Evolutionary conservation across 2,888 invertebrate species (phyloP), one percentile per base, ranked within the genome.

Genomic region (Acholoe squamosa): DNA sequence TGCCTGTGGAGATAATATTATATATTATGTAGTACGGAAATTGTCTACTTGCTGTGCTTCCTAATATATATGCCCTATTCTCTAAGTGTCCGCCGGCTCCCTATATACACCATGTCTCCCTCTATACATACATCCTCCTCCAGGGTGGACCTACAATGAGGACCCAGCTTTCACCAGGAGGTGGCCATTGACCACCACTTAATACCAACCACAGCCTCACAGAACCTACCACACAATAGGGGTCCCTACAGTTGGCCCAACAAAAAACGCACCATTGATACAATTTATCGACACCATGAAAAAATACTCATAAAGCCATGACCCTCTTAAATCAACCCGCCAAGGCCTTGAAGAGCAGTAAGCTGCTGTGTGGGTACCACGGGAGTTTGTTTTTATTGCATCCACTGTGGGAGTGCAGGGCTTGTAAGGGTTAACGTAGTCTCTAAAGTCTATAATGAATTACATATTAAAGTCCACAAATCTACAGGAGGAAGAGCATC

Each of bases 341-440:
- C 61, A 61, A 7, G 1, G 61, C 7, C 61, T 1, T 7, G 61
- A 61, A 61, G 61, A n/a, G n/a, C 61, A 61, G 61, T n/a, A 61
- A n/a, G 61, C 61, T 14, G 61, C n/a, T n/a, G n/a, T n/a, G 43
- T 43, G 43, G 43, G 43, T 43, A 10, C 43, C 43, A 10, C 7
- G 61, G n/a, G 61, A 61, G 43, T 61, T 61, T 61, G 61, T 61
- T 61, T 61, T 61, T 61, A 61, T 61, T 14, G 61, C 12, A 19
- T 61, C 19, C 61, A 61, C n/a, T 61, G 61, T 61, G n/a, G 19
- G 61, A 61, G 43, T 43, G 43, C 43, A 43, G 43, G 43, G n/a
- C 61, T 61, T n/a, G 61, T n/a, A 61, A 61, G 61, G 61, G 61
- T 61, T 61, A 61, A 61, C 61, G 22, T n/a, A 14, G 61, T 19